These are phyloP conservation scores for Megathymus violae DNA, from an alignment of 1,140 invertebrate species.

Conservation along the genomic window DNA sequence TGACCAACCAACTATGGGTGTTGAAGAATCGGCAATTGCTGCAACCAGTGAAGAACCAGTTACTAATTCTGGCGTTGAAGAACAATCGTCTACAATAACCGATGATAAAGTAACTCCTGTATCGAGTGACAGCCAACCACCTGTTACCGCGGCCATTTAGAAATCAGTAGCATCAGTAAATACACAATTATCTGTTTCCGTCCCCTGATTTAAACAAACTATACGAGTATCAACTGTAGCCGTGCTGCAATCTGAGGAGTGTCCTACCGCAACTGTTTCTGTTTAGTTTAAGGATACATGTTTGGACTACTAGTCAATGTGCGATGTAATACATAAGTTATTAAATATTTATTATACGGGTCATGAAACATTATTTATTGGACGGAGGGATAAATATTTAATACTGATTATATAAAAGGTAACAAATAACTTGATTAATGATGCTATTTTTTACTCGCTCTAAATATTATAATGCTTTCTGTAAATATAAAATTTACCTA, in stretches of 20 bases:
- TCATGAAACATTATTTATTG: not conserved
- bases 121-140: not conserved
- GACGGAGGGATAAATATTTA: not conserved
- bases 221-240: too few species aligned
- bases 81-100: slow-evolving; percentile 36
- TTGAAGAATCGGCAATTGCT: slow-evolving; percentile 26
- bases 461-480: slow-evolving; percentile 3
- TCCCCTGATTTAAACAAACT: too few species aligned
- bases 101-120: not conserved
- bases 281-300: not conserved
- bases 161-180: not conserved
- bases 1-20: slow-evolving; percentile 35
- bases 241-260: too few species aligned
- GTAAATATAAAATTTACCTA: too few species aligned
- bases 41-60: slow-evolving; percentile 21
- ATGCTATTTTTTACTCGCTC: too few species aligned
- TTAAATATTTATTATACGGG: not conserved
- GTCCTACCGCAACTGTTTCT: not conserved
- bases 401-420: not conserved
- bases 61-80: slow-evolving; percentile 33
- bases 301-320: not conserved
- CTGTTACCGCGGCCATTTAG: too few species aligned
- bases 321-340: not conserved
- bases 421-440: not conserved
- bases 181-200: too few species aligned